Conservation (phyloP, 1,140 invertebrate genomes). For the Papilio glaucus region DNA sequence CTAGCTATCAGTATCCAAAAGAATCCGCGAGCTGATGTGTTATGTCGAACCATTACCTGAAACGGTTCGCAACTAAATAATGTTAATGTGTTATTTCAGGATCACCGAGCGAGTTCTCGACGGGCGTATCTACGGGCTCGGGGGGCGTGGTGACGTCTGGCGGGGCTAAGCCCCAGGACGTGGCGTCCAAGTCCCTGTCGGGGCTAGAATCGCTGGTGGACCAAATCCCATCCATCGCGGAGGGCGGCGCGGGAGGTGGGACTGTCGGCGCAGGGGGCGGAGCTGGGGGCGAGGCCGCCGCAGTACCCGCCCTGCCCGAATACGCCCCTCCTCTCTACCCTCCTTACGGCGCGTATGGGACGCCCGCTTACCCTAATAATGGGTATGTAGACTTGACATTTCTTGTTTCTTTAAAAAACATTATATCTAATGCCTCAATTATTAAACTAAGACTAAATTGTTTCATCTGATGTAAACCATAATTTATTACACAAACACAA, state of each 20-base stretch:
- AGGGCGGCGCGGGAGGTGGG: conserved; percentile 71
- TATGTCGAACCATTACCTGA: too few species aligned
- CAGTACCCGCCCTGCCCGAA: conserved; percentile 66
- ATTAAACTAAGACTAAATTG: too few species aligned
- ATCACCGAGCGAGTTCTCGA: conserved; percentile 48
- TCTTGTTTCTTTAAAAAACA: neutral
- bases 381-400: conserved; percentile 48
- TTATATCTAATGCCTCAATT: too few species aligned
- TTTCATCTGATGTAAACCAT: too few species aligned
- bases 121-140: conserved; percentile 63
- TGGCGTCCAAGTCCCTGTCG: conserved; percentile 93
- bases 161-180: conserved; percentile 86
- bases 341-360: conserved; percentile 64
- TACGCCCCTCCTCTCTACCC: conserved; percentile 73
- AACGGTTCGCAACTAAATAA: neutral
- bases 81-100: neutral
- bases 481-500: too few species aligned
- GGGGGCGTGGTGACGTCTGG: conserved; percentile 56
- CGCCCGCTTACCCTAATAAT: conserved; percentile 67
- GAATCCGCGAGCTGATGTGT: too few species aligned
- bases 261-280: conserved; percentile 44
- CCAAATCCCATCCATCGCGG: conserved; percentile 94
- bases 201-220: conserved; percentile 94
- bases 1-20: too few species aligned
- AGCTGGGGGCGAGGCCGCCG: conserved; percentile 46